Evolutionary conservation across 2,113 vertebrate genomes (phyloP), one percentile per base, ranked within the genome.

Genomic region (Protobothrops mucrosquamatus): DNA sequence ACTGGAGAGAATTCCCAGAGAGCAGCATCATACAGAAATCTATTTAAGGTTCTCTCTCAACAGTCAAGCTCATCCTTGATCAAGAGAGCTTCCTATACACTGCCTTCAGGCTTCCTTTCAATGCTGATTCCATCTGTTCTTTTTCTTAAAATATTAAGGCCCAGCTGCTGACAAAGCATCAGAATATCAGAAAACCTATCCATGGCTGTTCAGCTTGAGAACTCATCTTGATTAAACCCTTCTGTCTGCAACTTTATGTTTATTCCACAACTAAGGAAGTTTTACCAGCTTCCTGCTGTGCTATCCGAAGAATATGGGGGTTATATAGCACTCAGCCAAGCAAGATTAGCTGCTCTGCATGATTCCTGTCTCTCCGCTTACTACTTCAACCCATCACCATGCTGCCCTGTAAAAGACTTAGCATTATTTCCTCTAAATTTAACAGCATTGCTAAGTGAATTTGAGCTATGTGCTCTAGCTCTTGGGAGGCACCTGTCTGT

Each of bases 341-440:
- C 90, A 10, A 8, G 26, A 39, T 91, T 6, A 88, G 89, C 55
- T 14, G 26, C 0, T 2, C 55, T 56, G 54, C 90, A 52, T 56
- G 4, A 85, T 91, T 95, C 81, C 1, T 85, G 92, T 18, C 93
- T 92, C 88, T 92, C 95, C 88, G 34, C 86, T 64, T 10, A 29
- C 93, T 94, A 29, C 91, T 90, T 94, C 91, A 93, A 69, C 94
- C 94, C 46, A 51, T 1, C 0, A 0, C n/a, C 88, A 87, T 2
- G 48, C 91, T 93, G 88, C 89, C 23, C 87, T 10, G 46, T 87
- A 89, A 95, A 94, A 95, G 34, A 48, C 87, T 48, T 88, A 94
- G 93, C 94, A 91, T 93, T 94, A 94, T 94, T 88, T 91, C 89
- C 15, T 89, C 94, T 96, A 94, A 92, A 96, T 93, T 95, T 96